Base-by-base conservation (phyloP, 2,113 vertebrate genomes). In the Sylvia atricapilla region DNA sequence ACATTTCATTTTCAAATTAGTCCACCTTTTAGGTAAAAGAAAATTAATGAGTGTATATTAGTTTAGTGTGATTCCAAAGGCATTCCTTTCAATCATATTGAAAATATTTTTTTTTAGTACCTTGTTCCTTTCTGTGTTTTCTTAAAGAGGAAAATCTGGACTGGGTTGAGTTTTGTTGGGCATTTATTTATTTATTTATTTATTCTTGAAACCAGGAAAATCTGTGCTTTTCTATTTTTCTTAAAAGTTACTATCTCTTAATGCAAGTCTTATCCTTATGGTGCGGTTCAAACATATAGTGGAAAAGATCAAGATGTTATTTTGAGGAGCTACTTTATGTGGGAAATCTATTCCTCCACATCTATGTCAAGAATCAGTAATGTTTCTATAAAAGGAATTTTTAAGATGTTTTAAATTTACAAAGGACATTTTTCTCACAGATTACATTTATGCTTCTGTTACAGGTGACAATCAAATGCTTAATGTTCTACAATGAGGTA, bases 11-110 rank as follows among this genome's bases (percentile, higher is more conserved):
- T 84, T 62, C 44, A 66, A 19, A 1, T 35, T 64, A 31, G 24
- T 11, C 21, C 80, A 7, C 10, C 17, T 72, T 25, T 35, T 59
- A 68, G 5, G 7, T 31, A 68, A 59, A 16, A 8, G 23, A 35
- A 83, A 86, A 64, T 79, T n/a, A 68, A 86, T 59, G 11, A 49
- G 16, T 10, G 1, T 19, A 1, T 41, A 31, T n/a, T 31, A 64
- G 8, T 52, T 75, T 28, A 64, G 7, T 28, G 25, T 31, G 25
- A 43, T 55, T 60, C n/a, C 35, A 56, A 81, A 90, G 14, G 4
- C 3, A 52, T 13, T 1, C 12, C 9, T 55, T 55, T 4, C 8
- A 72, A 23, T 63, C 4, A 4, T 30, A 63, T 0, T 55, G 20
- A 28, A 79, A 94, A 55, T 55, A 2, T 1, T 68, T 64, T 1